phyloP scores from a whole-genome alignment of 2,797 vertebrate species.

The Amazonetta brasiliensis region DNA sequence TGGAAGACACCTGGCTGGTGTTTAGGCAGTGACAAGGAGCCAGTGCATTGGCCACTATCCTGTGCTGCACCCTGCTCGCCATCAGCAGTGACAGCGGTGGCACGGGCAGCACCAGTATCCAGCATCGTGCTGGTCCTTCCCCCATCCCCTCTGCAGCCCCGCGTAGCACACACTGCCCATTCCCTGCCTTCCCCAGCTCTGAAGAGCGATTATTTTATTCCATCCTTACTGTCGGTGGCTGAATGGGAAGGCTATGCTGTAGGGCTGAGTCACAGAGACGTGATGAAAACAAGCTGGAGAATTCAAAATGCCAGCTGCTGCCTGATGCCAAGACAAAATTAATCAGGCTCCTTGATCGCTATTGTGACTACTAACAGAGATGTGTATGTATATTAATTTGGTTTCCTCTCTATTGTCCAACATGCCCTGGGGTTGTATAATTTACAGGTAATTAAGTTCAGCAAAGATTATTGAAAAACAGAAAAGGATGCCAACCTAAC shows the following conservation, averaged over 20 bases:
- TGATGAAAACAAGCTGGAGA: slow-evolving; percentile 34
- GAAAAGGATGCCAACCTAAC: neutral
- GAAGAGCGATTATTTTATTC: slow-evolving; percentile 15
- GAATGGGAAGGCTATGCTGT: neutral
- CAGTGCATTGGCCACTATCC: fast-evolving
- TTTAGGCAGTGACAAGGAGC: neutral
- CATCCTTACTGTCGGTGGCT: fast-evolving
- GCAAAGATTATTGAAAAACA: slow-evolving; percentile 2
- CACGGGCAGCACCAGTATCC: neutral
- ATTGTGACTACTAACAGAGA: slow-evolving; percentile 55
- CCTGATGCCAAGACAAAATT: slow-evolving; percentile 41
- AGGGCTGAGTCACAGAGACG: slow-evolving; percentile 13
- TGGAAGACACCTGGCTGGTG: neutral
- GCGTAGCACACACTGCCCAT: fast-evolving
- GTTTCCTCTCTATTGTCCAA: slow-evolving; percentile 52
- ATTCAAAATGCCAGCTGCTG: slow-evolving; percentile 19
- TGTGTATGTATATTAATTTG: slow-evolving; percentile 1
- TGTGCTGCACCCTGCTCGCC: neutral
- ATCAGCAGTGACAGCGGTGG: fast-evolving
- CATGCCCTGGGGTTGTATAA: slow-evolving; percentile 17
- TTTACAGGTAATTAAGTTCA: slow-evolving; percentile 41
- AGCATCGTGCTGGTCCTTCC: neutral
- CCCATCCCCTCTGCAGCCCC: fast-evolving
- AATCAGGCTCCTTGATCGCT: slow-evolving; percentile 45
- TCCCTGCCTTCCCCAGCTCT: neutral